Conservation (phyloP, 2,888 invertebrate species). For the Bellardia bayeri region DNA sequence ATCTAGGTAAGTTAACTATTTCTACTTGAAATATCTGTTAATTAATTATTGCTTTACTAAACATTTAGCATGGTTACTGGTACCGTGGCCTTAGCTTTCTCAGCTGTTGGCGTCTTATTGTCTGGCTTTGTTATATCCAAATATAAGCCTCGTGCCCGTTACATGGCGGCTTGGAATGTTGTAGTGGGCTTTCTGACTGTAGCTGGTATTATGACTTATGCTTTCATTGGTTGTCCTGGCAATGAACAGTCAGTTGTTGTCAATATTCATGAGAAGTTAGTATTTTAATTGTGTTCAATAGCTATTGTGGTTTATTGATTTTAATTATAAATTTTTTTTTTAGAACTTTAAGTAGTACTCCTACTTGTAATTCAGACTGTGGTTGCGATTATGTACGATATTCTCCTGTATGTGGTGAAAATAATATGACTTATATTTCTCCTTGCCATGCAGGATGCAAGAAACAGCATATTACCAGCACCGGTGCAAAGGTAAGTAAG, state of each 20-base stretch:
- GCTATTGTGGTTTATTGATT: background rate
- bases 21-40: background rate
- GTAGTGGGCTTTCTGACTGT: slow-evolving; percentile 87
- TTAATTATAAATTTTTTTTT: background rate
- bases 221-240: slow-evolving; percentile 88
- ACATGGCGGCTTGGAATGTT: slow-evolving; percentile 89
- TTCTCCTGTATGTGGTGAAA: slow-evolving; percentile 89
- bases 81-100: slow-evolving; percentile 88
- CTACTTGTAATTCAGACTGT: slow-evolving; percentile 87
- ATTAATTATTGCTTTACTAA: too few species aligned
- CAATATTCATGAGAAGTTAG: slow-evolving; percentile 81
- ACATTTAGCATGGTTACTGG: slow-evolving; percentile 88
- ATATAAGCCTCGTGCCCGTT: slow-evolving; percentile 88
- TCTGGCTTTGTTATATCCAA: slow-evolving; percentile 88
- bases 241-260: slow-evolving; percentile 85
- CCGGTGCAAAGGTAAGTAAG: slow-evolving; percentile 84
- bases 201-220: slow-evolving; percentile 87
- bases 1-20: slow-evolving; percentile 84
- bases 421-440: slow-evolving; percentile 89
- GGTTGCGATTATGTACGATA: slow-evolving; percentile 89
- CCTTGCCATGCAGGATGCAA: slow-evolving; percentile 92
- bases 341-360: slow-evolving; percentile 67
- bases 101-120: slow-evolving; percentile 88
- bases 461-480: slow-evolving; percentile 81
- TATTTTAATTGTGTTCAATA: background rate